Conservation (phyloP, 2,113 vertebrate species). For the Aspidoscelis tigris region DNA sequence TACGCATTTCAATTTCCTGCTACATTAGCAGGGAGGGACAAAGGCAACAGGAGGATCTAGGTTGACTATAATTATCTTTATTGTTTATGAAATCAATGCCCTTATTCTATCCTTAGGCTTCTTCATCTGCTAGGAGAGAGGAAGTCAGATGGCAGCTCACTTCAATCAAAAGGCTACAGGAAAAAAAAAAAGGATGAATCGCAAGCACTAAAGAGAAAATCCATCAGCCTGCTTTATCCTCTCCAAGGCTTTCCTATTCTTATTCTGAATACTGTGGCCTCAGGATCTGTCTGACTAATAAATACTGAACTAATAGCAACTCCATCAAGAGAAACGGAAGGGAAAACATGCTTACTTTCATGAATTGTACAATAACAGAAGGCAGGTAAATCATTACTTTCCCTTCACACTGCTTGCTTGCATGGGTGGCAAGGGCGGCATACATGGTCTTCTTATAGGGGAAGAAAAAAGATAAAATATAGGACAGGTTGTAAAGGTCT, state of each 20-base stretch:
- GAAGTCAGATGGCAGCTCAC: constrained; percentile 34
- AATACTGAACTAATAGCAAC: constrained; percentile 38
- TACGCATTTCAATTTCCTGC: constrained; percentile 29
- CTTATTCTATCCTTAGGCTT: constrained; percentile 27
- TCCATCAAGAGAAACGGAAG: constrained; percentile 16
- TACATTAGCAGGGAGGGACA: not conserved
- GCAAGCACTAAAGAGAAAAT: constrained; percentile 33
- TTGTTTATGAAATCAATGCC: constrained; percentile 39
- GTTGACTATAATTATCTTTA: constrained; percentile 39
- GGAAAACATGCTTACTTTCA: constrained; percentile 10
- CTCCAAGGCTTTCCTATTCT: constrained; percentile 36
- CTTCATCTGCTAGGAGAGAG: not conserved
- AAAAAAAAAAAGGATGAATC: constrained; percentile 45
- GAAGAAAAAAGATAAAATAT: not conserved
- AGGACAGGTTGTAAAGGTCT: constrained; percentile 19
- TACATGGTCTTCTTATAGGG: constrained; percentile 19
- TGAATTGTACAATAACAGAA: constrained; percentile 20
- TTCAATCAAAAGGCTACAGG: constrained; percentile 6
- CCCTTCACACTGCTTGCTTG: not conserved
- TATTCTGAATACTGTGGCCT: constrained; percentile 32
- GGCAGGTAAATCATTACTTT: constrained; percentile 26
- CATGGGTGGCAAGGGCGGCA: constrained; percentile 5
- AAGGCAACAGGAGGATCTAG: constrained; percentile 41
- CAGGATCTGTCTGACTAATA: constrained; percentile 41
- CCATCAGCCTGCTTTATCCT: not conserved